These are phyloP conservation scores for Ailurus styani DNA, from an alignment of 2,113 vertebrate species.

Conservation along the genomic window DNA sequence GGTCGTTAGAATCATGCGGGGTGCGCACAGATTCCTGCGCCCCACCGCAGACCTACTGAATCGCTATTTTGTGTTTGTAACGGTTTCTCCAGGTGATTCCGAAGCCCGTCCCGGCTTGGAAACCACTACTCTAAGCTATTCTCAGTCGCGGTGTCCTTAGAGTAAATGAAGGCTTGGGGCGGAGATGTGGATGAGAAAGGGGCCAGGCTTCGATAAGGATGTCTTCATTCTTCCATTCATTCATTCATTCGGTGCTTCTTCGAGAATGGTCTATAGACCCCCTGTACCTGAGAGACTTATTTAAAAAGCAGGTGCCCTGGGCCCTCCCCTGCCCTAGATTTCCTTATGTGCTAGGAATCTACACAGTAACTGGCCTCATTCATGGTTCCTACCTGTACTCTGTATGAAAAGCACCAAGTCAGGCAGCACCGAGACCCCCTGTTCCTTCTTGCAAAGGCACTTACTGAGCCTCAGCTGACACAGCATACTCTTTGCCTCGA, in stretches of 20 bases:
- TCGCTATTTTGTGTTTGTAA: neutral
- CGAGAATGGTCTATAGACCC: neutral
- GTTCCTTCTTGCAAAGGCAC: neutral
- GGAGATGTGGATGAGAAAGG: neutral
- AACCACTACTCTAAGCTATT: neutral
- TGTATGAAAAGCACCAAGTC: neutral
- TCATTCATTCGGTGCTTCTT: neutral
- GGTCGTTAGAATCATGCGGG: neutral
- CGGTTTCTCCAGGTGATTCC: neutral
- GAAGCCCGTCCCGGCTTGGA: neutral
- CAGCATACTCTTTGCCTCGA: neutral
- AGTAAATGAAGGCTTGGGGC: neutral
- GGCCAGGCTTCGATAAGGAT: neutral
- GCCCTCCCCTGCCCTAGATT: neutral
- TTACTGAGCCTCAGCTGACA: neutral
- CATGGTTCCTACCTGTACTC: neutral
- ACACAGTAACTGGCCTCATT: neutral
- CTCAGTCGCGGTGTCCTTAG: neutral
- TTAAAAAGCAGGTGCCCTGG: neutral
- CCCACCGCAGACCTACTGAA: neutral
- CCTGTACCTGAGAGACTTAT: neutral
- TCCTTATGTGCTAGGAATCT: neutral
- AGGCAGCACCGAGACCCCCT: neutral
- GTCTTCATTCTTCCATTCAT: neutral
- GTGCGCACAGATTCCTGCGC: neutral